Evolutionary conservation across 1,140 invertebrate species (phyloP).

Genomic region (Semibalanus balanoides): DNA sequence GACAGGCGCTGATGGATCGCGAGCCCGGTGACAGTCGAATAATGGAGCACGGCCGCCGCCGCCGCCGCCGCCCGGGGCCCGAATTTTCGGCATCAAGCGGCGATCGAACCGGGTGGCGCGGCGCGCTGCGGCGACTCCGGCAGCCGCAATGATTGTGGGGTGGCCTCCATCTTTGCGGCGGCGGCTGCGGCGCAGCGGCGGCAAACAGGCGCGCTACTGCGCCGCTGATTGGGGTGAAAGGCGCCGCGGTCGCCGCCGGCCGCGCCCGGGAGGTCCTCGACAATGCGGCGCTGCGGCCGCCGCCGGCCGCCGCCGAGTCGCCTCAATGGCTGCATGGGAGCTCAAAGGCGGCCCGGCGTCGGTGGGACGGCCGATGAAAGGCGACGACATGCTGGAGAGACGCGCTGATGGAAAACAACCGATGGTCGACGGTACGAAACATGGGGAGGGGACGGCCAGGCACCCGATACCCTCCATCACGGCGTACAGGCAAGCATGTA

Average conservation of each 20-base stretch:
- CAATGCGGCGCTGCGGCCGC: neutral
- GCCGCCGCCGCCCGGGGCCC: no score
- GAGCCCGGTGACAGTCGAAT: neutral
- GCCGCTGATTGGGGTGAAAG: neutral
- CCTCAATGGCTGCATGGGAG: neutral
- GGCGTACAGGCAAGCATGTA: no score
- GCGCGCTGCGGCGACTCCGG: no score
- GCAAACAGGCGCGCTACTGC: neutral
- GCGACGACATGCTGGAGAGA: no score
- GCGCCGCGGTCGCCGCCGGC: no score
- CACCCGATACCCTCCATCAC: no score
- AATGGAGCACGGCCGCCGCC: neutral
- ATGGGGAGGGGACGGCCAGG: no score
- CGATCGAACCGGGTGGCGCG: neutral
- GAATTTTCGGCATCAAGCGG: neutral
- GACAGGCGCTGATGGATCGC: neutral
- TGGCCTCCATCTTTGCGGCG: neutral
- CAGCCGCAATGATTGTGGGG: neutral
- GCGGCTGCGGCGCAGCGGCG: no score
- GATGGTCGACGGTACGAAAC: no score
- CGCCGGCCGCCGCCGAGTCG: no score
- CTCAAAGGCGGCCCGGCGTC: no score
- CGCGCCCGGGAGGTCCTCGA: neutral
- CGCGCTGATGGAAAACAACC: no score
- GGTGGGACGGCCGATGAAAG: neutral